Percentiles rank a stretch among this genome's conserved stretches.
phyloP scores from a whole-genome alignment of 2,113 vertebrate species.

The Stigmatopora argus region DNA sequence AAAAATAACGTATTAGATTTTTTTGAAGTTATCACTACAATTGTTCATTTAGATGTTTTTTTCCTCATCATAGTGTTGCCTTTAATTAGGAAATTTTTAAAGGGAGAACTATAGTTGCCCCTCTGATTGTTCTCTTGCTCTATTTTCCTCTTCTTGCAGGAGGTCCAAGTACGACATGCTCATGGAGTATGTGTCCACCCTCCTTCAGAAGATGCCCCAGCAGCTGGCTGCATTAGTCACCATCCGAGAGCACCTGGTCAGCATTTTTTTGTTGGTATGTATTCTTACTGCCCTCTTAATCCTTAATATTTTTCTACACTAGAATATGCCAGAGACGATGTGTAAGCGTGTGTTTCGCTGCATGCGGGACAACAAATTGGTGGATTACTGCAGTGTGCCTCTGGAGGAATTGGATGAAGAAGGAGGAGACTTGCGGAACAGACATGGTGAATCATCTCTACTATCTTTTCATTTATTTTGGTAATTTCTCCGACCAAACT shows the following conservation, averaged over 20 bases:
- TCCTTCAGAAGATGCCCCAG: slow-evolving; percentile 71
- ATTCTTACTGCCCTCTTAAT: neutral
- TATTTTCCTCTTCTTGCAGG: slow-evolving; percentile 62
- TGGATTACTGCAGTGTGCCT: slow-evolving; percentile 73
- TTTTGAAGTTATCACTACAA: too few relatives aligned
- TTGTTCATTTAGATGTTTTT: too few relatives aligned
- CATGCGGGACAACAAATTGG: slow-evolving; percentile 79
- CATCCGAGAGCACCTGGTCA: slow-evolving; percentile 80
- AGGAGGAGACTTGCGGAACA: slow-evolving; percentile 78
- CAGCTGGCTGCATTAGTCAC: slow-evolving; percentile 71
- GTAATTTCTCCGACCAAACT: too few relatives aligned
- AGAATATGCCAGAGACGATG: slow-evolving; percentile 77
- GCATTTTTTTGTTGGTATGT: slow-evolving; percentile 43
- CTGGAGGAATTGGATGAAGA: slow-evolving; percentile 79
- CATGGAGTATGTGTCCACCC: slow-evolving; percentile 80
- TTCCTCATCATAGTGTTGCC: too few relatives aligned
- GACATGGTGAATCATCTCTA: slow-evolving; percentile 73
- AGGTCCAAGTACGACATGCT: slow-evolving; percentile 88
- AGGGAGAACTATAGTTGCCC: too few relatives aligned
- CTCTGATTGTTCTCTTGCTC: neutral
- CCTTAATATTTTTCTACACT: neutral
- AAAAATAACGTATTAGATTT: too few relatives aligned
- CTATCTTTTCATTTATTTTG: neutral
- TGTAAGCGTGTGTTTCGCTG: slow-evolving; percentile 83
- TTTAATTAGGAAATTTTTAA: too few relatives aligned